Conservation (phyloP, 1,140 invertebrate species). For the Calycopis cecrops region DNA sequence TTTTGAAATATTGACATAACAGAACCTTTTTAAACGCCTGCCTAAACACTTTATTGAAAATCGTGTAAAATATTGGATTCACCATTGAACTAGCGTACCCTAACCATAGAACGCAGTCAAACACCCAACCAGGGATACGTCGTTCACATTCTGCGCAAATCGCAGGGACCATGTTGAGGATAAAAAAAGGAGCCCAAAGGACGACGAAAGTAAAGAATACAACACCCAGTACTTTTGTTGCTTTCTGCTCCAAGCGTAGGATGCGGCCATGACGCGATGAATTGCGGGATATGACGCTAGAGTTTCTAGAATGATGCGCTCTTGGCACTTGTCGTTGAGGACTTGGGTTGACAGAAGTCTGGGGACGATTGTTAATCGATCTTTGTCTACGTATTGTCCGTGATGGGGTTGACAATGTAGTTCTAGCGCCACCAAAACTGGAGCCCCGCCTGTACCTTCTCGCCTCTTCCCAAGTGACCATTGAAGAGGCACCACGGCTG, state of each 20-base stretch:
- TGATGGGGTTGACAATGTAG: constrained; percentile 60
- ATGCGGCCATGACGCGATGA: constrained; percentile 88
- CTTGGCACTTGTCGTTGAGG: constrained; percentile 76
- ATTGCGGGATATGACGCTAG: constrained; percentile 86
- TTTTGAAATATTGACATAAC: constrained; percentile 82
- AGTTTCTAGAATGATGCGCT: constrained; percentile 82
- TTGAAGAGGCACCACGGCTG: constrained; percentile 58
- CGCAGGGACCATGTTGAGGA: constrained; percentile 88
- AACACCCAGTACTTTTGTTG: constrained; percentile 94
- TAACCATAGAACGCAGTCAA: constrained; percentile 92
- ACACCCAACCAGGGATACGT: constrained; percentile 83
- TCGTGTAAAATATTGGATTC: constrained; percentile 96
- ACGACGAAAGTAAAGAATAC: constrained; percentile 96
- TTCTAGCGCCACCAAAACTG: constrained; percentile 77
- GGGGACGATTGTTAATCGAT: constrained; percentile 47
- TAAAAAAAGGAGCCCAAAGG: constrained; percentile 95
- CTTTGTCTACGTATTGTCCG: constrained; percentile 60
- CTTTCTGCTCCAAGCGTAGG: constrained; percentile 91
- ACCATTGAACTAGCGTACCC: constrained; percentile 95
- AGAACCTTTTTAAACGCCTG: constrained; percentile 93
- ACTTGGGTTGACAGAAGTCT: constrained; percentile 69
- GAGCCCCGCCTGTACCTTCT: constrained; percentile 72
- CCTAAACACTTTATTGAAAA: constrained; percentile 95
- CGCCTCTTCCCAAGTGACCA: constrained; percentile 79
- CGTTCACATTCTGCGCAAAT: constrained; percentile 86